Base-by-base conservation (phyloP, 2,888 invertebrate species). In the Pasiphila rectangulata region DNA sequence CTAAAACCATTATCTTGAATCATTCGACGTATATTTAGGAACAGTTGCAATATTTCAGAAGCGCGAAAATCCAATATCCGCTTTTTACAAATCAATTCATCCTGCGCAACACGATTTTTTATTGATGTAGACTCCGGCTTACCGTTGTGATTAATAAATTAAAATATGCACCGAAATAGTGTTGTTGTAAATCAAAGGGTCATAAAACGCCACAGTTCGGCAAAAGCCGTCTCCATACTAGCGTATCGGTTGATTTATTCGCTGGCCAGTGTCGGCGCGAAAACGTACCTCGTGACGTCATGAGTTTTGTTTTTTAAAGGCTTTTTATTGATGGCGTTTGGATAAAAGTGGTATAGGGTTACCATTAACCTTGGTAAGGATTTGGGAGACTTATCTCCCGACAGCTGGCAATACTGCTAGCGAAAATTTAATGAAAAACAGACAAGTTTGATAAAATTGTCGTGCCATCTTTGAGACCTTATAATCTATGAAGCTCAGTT, bases 231-330 rank as follows among this genome's bases (percentile, higher is more conserved):
- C 82, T 87, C 87, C 83, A 77, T 69, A 67, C 78, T 79, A 77
- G 75, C 72, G 69, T 53, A 69, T 64, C 80, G 51, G 63, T 76
- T 85, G 87, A 87, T 87, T 87, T 88, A 87, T 84, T 72, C 75
- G 73, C 69, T 67, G 71, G 69, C 77, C 79, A 74, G 75, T 79
- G 83, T 76, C 80, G 79, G 81, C 79, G 84, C 80, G 84, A 79
- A 78, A 85, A 81, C 83, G 83, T 78, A 82, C 78, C 83, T 79
- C 72, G 80, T 84, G 87, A 86, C 86, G 87, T 85, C 84, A 83
- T 74, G 63, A 77, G 71, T 75, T 84, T 83, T 71, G 69, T 72
- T 77, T 80, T 69, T 69, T 65, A 63, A 64, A 67, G 65, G 67
- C 67, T 73, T 83, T 84, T 86, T 85, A 86, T 86, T 83, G 85